Evolutionary conservation across 2,888 invertebrate species (phyloP).

Genomic region (Temnothorax rugatulus): DNA sequence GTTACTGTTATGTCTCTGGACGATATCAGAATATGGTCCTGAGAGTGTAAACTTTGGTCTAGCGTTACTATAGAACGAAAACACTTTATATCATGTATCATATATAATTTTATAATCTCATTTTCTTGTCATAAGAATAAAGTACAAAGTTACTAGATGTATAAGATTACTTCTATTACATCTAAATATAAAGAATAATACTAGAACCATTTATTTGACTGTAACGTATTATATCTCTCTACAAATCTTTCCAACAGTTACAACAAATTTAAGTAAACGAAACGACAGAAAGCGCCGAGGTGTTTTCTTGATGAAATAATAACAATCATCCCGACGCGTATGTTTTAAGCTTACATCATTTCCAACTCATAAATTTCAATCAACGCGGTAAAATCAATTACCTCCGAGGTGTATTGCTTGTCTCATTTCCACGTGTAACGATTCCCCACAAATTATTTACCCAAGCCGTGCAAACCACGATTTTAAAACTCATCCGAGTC

Average conservation of each 20-base stretch:
- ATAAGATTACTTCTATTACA: not conserved
- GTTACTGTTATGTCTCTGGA: slow-evolving; percentile 23
- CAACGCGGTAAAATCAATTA: slow-evolving; percentile 17
- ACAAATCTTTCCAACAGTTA: not conserved
- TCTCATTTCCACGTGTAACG: not conserved
- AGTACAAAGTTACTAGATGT: not conserved
- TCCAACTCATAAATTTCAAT: not conserved
- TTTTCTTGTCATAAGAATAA: not conserved
- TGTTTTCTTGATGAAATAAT: not conserved
- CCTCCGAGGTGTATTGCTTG: not conserved
- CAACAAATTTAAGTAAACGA: not conserved
- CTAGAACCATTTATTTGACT: not conserved
- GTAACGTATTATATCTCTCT: not conserved
- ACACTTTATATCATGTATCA: not conserved
- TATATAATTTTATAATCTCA: not conserved
- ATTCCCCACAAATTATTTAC: slow-evolving; percentile 27
- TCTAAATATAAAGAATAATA: not conserved
- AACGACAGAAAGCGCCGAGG: not conserved
- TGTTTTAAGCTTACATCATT: not conserved
- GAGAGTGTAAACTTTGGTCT: slow-evolving; percentile 8
- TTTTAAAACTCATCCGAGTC: not conserved
- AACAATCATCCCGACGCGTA: not conserved
- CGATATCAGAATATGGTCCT: slow-evolving; percentile 10
- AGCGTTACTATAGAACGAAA: not conserved
- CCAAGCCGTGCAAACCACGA: not conserved